These are phyloP conservation scores for Amaurobius ferox DNA, from an alignment of 2,888 invertebrate genomes.

Conservation along the genomic window DNA sequence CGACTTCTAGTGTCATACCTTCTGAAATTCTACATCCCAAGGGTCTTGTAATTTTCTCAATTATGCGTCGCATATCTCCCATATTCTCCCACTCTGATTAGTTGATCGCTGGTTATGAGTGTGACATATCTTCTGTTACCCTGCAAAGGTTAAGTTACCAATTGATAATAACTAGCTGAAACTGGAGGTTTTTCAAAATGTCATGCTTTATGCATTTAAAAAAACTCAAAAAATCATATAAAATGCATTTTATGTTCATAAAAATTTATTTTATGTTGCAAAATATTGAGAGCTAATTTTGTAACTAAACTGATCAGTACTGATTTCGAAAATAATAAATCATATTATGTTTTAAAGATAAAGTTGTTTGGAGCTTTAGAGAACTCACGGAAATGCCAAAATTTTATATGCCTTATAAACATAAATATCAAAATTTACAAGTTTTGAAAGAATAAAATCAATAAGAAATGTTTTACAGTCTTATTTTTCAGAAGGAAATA, in stretches of 20 bases:
- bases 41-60: constrained; percentile 43
- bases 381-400: too few relatives aligned
- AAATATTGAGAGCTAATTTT: background rate
- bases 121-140: constrained; percentile 50
- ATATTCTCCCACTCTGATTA: constrained; percentile 39
- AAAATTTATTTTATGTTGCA: background rate
- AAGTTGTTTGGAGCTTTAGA: too few relatives aligned
- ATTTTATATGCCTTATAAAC: too few relatives aligned
- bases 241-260: constrained; percentile 11
- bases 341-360: too few relatives aligned
- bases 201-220: constrained; percentile 23
- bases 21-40: constrained; percentile 50
- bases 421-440: too few relatives aligned
- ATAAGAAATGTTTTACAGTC: too few relatives aligned
- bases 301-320: too few relatives aligned
- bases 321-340: too few relatives aligned
- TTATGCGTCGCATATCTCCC: constrained; percentile 26
- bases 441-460: too few relatives aligned
- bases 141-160: constrained; percentile 68
- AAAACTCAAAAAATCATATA: constrained; percentile 34
- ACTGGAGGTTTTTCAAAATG: constrained; percentile 29
- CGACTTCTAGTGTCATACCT: constrained; percentile 43
- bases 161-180: constrained; percentile 50
- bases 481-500: too few relatives aligned
- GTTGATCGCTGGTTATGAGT: constrained; percentile 24